Evolutionary conservation across 1,140 invertebrate species (phyloP), one percentile per base, ranked within the genome.

Genomic region (Hycleus phaleratus): DNA sequence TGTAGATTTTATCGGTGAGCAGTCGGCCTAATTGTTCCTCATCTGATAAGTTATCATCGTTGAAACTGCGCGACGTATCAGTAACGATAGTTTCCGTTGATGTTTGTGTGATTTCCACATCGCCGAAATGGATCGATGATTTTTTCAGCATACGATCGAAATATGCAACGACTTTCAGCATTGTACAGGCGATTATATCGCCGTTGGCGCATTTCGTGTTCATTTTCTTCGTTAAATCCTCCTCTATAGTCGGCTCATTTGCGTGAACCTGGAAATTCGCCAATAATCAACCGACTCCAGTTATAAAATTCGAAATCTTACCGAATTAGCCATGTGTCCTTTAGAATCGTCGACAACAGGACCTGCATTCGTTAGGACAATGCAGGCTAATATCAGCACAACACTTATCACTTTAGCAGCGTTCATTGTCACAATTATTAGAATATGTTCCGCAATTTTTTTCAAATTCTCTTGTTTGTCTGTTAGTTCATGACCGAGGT

Each of bases 61-160:
- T 66, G n/a, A 72, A 46, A 44, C 68, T 71, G 45, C 71, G 67
- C 7, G 68, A 65, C n/a, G 61, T 59, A 38, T 68, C 67, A n/a
- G 65, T 53, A 10, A 51, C 56, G 38, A 65, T 53, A 1, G 57
- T 60, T 53, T 67, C 63, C 4, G 65, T 65, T 3, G 61, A 64
- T 10, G 66, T 69, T 70, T 89, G 85, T 5, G 84, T 82, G 46
- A 91, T 86, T 71, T 88, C 84, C 44, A 90, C 76, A 60, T 86
- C 85, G 26, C 89, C 87, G 25, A 83, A 82, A 65, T 88, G 85
- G 61, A 90, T 80, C 46, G 83, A 82, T 0, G 86, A 84, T 56
- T 89, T 91, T 70, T 89, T 87, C 68, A 90, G 74, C 65, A 91
- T 79, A 48, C 83, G 79, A 73, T 91, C 89, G 76, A 90, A 87